Evolutionary conservation across 2,113 vertebrate genomes (phyloP).

Genomic region (Coregonus clupeaformis): DNA sequence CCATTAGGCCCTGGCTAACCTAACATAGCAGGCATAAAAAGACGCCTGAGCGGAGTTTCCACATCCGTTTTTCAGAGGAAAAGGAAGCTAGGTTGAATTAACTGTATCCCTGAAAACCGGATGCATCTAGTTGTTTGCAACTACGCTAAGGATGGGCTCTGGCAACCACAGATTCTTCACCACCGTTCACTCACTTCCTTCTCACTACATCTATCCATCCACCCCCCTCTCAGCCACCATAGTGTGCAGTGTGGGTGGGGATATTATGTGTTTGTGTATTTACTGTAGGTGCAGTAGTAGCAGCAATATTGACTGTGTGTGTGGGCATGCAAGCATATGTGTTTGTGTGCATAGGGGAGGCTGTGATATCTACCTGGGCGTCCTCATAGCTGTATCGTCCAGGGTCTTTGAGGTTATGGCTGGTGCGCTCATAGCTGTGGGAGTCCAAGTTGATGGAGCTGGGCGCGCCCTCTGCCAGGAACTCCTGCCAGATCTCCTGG

Average conservation of each 20-base stretch:
- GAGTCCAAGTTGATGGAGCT: slow-evolving; percentile 97
- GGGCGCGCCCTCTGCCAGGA: slow-evolving; percentile 91
- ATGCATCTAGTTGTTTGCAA: not conserved
- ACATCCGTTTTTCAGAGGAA: no score
- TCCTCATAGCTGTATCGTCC: slow-evolving; percentile 95
- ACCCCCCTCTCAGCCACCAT: slow-evolving; percentile 42
- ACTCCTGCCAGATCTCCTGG: slow-evolving; percentile 96
- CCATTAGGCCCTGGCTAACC: slow-evolving; percentile 58
- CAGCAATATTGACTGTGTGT: not conserved
- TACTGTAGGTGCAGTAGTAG: slow-evolving; percentile 27
- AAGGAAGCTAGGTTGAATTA: no score
- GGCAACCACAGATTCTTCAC: slow-evolving; percentile 74
- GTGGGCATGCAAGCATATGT: not conserved
- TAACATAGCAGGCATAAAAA: no score
- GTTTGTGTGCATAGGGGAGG: not conserved
- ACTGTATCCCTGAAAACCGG: no score
- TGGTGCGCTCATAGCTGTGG: slow-evolving; percentile 94
- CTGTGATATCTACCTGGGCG: slow-evolving; percentile 83
- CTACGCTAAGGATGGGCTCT: slow-evolving; percentile 70
- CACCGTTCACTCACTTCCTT: slow-evolving; percentile 30
- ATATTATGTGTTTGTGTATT: no score
- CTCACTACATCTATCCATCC: slow-evolving; percentile 19
- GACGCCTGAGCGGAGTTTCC: no score
- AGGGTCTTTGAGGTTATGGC: slow-evolving; percentile 93
- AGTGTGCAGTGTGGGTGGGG: slow-evolving; percentile 32